Percentiles rank a stretch among this genome's conserved stretches.
These are phyloP conservation scores for Apistogramma diplotaenia DNA, from an alignment of 2,113 vertebrate genomes.

Conservation along the genomic window DNA sequence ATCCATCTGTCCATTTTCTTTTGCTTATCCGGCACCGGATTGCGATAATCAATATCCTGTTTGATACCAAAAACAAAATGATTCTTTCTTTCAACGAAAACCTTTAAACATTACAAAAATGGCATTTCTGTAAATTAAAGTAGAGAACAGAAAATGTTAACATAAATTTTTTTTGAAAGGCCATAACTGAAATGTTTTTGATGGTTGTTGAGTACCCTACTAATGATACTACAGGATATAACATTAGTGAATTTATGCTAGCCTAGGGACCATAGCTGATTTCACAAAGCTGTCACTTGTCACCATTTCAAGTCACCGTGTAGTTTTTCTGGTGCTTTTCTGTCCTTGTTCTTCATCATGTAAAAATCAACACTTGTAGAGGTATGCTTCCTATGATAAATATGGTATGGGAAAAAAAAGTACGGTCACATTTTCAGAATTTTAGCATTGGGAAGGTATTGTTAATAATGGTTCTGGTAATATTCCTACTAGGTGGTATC, in stretches of 20 bases:
- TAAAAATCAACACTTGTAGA: neutral
- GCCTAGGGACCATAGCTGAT: neutral
- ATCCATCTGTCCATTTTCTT: too few relatives aligned
- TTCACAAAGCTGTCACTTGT: neutral
- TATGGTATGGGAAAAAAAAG: too few relatives aligned
- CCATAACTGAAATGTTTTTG: too few relatives aligned
- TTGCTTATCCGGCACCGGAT: too few relatives aligned
- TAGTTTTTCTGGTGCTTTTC: accelerated
- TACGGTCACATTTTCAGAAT: neutral
- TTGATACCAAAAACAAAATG: too few relatives aligned
- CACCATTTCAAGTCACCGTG: neutral
- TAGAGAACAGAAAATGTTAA: too few relatives aligned
- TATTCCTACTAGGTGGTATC: neutral
- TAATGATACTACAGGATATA: neutral
- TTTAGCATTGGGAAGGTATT: neutral
- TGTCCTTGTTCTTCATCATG: neutral
- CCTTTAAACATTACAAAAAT: too few relatives aligned
- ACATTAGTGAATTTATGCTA: neutral
- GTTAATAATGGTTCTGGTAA: neutral
- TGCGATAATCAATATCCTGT: too few relatives aligned
- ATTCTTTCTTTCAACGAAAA: too few relatives aligned
- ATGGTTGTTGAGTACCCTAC: too few relatives aligned
- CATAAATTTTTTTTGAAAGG: too few relatives aligned
- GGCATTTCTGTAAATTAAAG: too few relatives aligned
- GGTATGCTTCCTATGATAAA: neutral